Evolutionary conservation across 2,797 vertebrate genomes (phyloP).

Genomic region (Podargus strigoides): DNA sequence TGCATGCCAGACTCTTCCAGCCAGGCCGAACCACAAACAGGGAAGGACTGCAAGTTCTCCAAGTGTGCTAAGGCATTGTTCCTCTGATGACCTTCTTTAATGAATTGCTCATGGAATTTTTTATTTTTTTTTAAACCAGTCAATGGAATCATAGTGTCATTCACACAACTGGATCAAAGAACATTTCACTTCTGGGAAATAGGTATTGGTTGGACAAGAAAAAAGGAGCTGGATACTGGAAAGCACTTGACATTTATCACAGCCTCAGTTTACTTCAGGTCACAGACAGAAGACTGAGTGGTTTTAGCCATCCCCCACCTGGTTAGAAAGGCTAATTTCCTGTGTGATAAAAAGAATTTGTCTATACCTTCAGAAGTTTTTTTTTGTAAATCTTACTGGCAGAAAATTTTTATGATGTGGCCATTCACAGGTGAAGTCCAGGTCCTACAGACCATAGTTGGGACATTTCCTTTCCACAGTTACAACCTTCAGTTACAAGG

Average conservation of each 20-base stretch:
- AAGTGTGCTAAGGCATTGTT: not conserved
- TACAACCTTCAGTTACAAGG: not conserved
- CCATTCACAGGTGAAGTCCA: not conserved
- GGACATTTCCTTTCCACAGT: not conserved
- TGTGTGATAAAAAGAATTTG: not conserved
- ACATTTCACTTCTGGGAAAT: constrained; percentile 35
- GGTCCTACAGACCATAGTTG: not conserved
- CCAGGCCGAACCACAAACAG: fast-evolving
- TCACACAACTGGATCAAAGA: not conserved
- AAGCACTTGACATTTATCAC: not conserved
- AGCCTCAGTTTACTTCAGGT: not conserved
- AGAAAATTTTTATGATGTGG: not conserved
- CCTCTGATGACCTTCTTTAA: not conserved
- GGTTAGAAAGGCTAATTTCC: not conserved
- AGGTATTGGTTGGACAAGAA: not conserved
- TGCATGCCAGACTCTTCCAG: not conserved
- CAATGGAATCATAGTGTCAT: not conserved
- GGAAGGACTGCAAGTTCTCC: not conserved
- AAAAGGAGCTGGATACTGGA: not conserved
- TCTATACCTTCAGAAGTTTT: not conserved
- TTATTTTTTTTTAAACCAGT: not conserved
- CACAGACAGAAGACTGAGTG: not conserved
- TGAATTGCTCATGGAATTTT: not conserved
- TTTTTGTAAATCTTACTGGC: not conserved
- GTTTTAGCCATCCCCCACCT: not conserved